phyloP scores from a whole-genome alignment of 1,140 invertebrate species.

The Hyles vespertilio region DNA sequence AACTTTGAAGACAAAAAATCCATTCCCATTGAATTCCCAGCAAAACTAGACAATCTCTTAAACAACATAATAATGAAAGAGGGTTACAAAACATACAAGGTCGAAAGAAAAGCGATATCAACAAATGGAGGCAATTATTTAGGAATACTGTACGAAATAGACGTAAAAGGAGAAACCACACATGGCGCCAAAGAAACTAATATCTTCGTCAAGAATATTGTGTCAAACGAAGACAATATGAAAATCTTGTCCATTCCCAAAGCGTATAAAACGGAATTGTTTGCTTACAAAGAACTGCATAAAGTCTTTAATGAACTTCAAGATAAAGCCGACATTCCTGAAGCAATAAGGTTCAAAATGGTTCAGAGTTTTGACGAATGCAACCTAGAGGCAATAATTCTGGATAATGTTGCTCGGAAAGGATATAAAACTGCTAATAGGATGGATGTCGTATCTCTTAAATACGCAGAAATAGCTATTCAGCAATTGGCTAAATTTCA shows the following conservation, averaged over 20 bases:
- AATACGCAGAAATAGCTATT: conserved; percentile 39
- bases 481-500: conserved; percentile 54
- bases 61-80: conserved; percentile 25
- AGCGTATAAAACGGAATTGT: conserved; percentile 39
- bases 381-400: conserved; percentile 35
- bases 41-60: conserved; percentile 22
- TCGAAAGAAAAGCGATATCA: conserved; percentile 25
- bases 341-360: conserved; percentile 36
- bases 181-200: conserved; percentile 31
- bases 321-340: conserved; percentile 30
- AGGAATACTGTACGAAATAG: conserved; percentile 37
- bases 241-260: conserved; percentile 36
- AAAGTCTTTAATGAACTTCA: conserved; percentile 38
- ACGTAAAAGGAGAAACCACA: conserved; percentile 31
- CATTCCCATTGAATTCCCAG: not conserved
- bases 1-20: not conserved
- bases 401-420: conserved; percentile 47
- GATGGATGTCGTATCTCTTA: conserved; percentile 36
- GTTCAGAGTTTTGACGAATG: conserved; percentile 43
- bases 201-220: conserved; percentile 48
- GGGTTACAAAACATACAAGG: conserved; percentile 24
- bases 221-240: conserved; percentile 37
- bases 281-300: conserved; percentile 37
- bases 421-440: conserved; percentile 37
- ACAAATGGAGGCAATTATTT: conserved; percentile 44